Evolutionary conservation across 2,797 vertebrate genomes (phyloP).

Genomic region (Melanotaenia pygmaea): DNA sequence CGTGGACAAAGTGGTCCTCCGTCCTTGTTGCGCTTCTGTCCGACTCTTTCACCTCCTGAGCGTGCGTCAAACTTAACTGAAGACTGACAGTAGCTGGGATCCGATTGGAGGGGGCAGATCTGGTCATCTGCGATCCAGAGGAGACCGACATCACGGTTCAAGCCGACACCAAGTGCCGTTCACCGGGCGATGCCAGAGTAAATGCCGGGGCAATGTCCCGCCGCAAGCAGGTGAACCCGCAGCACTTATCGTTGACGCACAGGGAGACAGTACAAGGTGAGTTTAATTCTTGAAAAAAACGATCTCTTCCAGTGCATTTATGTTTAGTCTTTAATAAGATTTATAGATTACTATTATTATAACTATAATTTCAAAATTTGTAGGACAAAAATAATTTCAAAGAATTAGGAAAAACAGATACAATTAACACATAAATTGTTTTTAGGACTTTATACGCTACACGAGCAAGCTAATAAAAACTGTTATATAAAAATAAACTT

Average conservation of each 20-base stretch:
- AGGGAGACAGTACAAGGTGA: constrained; percentile 95
- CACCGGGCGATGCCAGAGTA: constrained; percentile 98
- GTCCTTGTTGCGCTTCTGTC: constrained; percentile 46
- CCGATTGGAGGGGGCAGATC: constrained; percentile 39
- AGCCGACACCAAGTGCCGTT: constrained; percentile 89
- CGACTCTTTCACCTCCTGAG: constrained; percentile 38
- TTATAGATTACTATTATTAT: not conserved
- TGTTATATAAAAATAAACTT: not conserved
- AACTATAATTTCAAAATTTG: not conserved
- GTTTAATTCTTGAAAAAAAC: constrained; percentile 56
- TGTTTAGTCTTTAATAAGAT: not conserved
- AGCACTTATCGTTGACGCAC: constrained; percentile 95
- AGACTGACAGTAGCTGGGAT: constrained; percentile 25
- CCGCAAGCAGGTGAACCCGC: constrained; percentile 99
- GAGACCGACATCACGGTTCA: constrained; percentile 84
- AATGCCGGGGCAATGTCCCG: constrained; percentile 99
- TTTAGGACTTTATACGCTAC: not conserved
- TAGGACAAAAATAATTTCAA: not conserved
- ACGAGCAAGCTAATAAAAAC: not conserved
- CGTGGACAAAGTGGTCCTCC: constrained; percentile 56
- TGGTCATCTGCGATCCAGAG: constrained; percentile 73
- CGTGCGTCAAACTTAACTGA: constrained; percentile 46
- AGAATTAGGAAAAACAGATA: not conserved
- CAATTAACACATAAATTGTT: not conserved
- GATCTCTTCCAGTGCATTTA: not conserved